Evolutionary conservation across 2,113 vertebrate species (phyloP).

Genomic region (Buteo buteo): DNA sequence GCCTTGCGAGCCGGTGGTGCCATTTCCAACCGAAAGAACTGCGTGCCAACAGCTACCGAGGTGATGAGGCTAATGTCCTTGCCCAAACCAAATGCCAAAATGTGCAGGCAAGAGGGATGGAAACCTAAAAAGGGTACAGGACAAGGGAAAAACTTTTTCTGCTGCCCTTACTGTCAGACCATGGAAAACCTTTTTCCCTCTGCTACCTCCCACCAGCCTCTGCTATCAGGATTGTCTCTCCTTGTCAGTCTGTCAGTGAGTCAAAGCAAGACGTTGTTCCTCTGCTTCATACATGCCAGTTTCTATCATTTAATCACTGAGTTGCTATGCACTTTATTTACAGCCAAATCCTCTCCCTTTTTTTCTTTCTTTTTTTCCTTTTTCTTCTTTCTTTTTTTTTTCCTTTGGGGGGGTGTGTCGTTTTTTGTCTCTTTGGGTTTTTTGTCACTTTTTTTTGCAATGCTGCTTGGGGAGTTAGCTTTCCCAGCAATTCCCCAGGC

Average conservation of each 20-base stretch:
- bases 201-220: background rate
- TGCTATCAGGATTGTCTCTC: background rate
- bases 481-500: background rate
- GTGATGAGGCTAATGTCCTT: background rate
- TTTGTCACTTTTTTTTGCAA: background rate
- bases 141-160: background rate
- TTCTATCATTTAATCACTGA: background rate
- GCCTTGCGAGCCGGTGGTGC: fast-evolving
- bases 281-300: background rate
- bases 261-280: background rate
- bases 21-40: background rate
- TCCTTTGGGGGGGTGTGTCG: fast-evolving
- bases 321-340: background rate
- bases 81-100: background rate
- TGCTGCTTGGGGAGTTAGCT: background rate
- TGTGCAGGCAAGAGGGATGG: background rate
- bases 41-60: fast-evolving
- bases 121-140: background rate
- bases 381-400: fast-evolving
- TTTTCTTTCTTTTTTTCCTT: fast-evolving
- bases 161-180: background rate
- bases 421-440: background rate
- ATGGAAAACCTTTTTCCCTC: background rate
- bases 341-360: background rate
- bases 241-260: background rate